Base-by-base conservation (phyloP, 2,797 vertebrate genomes). In the Hypotaenidia philippensis region DNA sequence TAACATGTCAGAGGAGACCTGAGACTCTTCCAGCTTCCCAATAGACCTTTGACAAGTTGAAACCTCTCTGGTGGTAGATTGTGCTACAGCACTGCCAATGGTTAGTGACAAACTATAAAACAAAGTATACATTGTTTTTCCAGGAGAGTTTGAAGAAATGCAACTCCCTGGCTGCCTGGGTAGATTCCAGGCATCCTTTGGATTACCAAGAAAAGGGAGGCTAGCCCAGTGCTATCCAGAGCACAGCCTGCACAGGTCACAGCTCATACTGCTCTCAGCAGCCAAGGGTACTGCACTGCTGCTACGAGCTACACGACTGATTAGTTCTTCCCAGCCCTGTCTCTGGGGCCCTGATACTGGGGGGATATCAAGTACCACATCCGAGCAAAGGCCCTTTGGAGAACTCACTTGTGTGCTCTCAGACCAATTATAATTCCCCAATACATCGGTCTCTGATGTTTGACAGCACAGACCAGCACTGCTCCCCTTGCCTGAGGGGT, bases 401-500 rank as follows among this genome's bases (percentile, higher is more conserved):
- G 21, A 79, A n/a, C 41, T 75, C 29, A 17, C 40, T 7, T 59
- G 7, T 22, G 19, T 26, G 25, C 34, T 68, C 52, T 90, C 22
- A 29, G 45, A 64, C 32, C 41, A 50, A 4, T 60, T 65, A 14
- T 13, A 61, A 16, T 22, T 77, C 44, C 50, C 56, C 61, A 47
- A 15, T 32, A 31, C 38, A 25, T 34, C 20, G 36, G 45, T 5
- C 19, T 66, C 52, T 74, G 45, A 26, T 74, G 26, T 38, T 45
- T 59, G 60, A 49, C 40, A 38, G 31, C 9, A 29, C 14, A 83
- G 38, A 40, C 19, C 56, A 55, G 40, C 44, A 10, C 64, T 29
- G 26, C 45, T 47, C 50, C 16, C 50, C 41, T 17, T 79, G 47
- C n/a, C 0, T 0, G 17, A 56, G 27, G 19, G 55, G 22, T 3